Evolutionary conservation across 2,888 invertebrate species (phyloP), one percentile per base, ranked within the genome.

Genomic region (Philhelius pedissequus): DNA sequence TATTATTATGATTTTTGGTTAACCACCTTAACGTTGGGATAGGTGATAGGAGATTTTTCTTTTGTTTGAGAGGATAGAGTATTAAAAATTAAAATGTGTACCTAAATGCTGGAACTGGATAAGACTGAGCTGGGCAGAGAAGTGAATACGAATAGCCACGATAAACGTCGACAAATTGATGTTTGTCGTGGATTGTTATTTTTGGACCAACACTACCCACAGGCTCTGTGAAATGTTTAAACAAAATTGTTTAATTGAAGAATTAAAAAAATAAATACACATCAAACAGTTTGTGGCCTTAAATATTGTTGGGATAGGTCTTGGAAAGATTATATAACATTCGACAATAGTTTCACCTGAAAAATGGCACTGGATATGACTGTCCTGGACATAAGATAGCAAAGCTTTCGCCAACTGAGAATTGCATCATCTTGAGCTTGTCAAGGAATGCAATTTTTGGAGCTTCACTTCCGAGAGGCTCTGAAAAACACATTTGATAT

Each of bases 91-190:
- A 38, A 64, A 70, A 4, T 20, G 4, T 27, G 60, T 84, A 79
- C 87, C 87, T 86, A 80, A 71, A 86, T 32, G 86, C 75, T 22
- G 90, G 90, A 87, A 89, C 92, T 54, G 94, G 94, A 90, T 92
- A 94, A 38, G 95, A 95, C 92, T 96, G 96, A 75, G 95, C 95
- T 76, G 95, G 95, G 90, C 96, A 96, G 87, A 94, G 93, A 87
- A 96, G 93, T 64, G 94, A 93, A 88, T 94, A 88, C 43, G 92
- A 92, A 60, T 89, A 88, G 22, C 88, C 89, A 35, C 88, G 87
- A 77, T 87, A 70, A 68, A 88, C 88, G 13, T 89, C 89, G 4
- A 89, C 86, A 81, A 90, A 89, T 66, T 89, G 89, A 74, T 90
- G 88, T 88, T 92, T 92, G 83, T 93, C 92, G 13, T 92, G 90